Evolutionary conservation across 2,113 vertebrate genomes (phyloP).

Genomic region (Larimichthys polyactis): DNA sequence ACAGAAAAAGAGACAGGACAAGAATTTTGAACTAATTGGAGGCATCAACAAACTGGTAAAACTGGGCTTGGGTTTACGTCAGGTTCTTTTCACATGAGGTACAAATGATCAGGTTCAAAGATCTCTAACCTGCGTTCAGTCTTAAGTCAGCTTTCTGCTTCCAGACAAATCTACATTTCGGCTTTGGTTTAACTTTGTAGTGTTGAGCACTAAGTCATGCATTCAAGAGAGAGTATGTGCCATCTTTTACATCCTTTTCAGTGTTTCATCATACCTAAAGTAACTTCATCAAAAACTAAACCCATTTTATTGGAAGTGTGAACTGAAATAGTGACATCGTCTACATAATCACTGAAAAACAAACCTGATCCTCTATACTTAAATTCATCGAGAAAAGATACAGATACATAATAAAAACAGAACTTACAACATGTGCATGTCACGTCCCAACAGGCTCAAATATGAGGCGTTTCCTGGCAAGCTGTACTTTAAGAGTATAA

Average conservation of each 20-base stretch:
- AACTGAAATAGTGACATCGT: not conserved
- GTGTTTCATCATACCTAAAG: slow-evolving; percentile 44
- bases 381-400: not conserved
- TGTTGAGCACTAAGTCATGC: not conserved
- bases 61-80: not conserved
- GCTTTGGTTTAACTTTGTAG: not conserved
- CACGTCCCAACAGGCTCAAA: slow-evolving; percentile 4
- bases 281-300: slow-evolving; percentile 6
- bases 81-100: not conserved
- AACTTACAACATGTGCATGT: slow-evolving; percentile 1
- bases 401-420: not conserved
- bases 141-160: not conserved
- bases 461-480: slow-evolving; percentile 15
- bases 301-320: not conserved
- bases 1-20: not conserved
- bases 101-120: not conserved
- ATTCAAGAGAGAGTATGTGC: slow-evolving; percentile 33
- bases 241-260: slow-evolving; percentile 41
- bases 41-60: not conserved
- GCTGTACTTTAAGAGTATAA: slow-evolving; percentile 9
- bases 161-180: no score
- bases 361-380: not conserved
- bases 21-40: not conserved
- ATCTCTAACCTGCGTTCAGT: not conserved
- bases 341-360: not conserved